Conservation (phyloP, 2,888 invertebrate genomes). For the Spodoptera littoralis region DNA sequence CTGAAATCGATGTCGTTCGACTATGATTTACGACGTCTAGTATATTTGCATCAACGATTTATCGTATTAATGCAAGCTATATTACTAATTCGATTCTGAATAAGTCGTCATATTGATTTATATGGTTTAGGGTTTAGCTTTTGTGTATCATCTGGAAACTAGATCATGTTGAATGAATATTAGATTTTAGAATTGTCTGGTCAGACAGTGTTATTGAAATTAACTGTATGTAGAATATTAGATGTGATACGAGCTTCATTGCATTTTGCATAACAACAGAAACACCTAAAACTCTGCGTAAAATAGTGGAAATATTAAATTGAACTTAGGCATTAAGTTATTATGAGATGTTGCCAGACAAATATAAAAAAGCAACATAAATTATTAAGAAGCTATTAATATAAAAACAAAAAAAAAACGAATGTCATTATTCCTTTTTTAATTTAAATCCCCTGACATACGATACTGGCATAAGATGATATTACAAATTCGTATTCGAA, state of each 20-base stretch:
- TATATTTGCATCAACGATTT: conserved; percentile 34
- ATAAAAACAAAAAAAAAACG: not conserved
- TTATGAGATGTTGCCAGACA: too few species aligned
- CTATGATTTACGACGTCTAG: conserved; percentile 29
- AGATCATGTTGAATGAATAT: too few species aligned
- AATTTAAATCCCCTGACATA: conserved; percentile 23
- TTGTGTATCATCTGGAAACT: not conserved
- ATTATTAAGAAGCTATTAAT: too few species aligned
- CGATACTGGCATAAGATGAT: conserved; percentile 1
- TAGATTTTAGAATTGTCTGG: too few species aligned
- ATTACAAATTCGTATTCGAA: conserved; percentile 21
- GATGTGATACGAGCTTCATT: too few species aligned
- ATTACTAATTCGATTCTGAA: conserved; percentile 25
- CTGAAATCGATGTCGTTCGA: conserved; percentile 19
- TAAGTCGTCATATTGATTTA: conserved; percentile 18
- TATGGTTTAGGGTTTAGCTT: conserved; percentile 1
- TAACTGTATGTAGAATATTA: too few species aligned
- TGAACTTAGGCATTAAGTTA: too few species aligned
- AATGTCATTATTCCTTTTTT: conserved; percentile 8
- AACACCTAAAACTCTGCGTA: too few species aligned
- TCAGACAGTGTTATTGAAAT: too few species aligned
- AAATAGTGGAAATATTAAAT: too few species aligned
- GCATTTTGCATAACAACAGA: too few species aligned
- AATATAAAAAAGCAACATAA: too few species aligned
- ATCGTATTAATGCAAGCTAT: conserved; percentile 23